Conservation (phyloP, 2,888 invertebrate species). For the Ischnus inquisitorius region DNA sequence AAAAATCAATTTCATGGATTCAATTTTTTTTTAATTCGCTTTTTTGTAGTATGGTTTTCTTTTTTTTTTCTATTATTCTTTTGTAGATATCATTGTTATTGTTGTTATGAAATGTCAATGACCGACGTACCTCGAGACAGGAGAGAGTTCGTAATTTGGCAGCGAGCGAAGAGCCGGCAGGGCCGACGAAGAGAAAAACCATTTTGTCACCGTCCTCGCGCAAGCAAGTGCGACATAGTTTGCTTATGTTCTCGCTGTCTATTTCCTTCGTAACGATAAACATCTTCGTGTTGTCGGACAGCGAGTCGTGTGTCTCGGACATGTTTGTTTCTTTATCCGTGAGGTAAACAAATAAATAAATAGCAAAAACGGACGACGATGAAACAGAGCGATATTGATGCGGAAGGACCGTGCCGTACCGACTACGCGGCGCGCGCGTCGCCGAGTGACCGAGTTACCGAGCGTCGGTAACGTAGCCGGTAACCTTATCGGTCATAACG, state of each 20-base stretch:
- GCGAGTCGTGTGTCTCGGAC: conserved; percentile 13
- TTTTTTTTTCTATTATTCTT: neutral
- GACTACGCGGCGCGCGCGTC: too few species aligned
- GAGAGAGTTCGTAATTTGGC: conserved; percentile 84
- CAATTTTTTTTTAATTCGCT: neutral
- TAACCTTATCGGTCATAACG: too few species aligned
- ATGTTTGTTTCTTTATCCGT: neutral
- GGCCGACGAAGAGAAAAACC: conserved; percentile 83
- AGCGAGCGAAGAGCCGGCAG: conserved; percentile 83
- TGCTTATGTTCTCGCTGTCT: conserved; percentile 83
- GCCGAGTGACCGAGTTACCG: too few species aligned
- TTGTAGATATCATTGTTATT: neutral
- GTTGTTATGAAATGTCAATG: neutral
- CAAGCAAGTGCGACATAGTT: conserved; percentile 83
- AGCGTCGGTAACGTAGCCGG: too few species aligned
- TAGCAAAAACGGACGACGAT: neutral
- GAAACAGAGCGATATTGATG: too few species aligned
- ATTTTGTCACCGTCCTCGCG: conserved; percentile 84
- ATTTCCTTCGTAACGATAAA: conserved; percentile 84
- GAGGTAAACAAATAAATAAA: neutral
- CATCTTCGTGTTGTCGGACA: conserved; percentile 73
- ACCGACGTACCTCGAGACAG: conserved; percentile 80
- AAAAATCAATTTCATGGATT: too few species aligned
- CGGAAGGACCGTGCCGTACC: too few species aligned
- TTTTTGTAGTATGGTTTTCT: neutral